These are phyloP conservation scores for Thymelicus sylvestris DNA, from an alignment of 2,888 invertebrate species.

Conservation along the genomic window DNA sequence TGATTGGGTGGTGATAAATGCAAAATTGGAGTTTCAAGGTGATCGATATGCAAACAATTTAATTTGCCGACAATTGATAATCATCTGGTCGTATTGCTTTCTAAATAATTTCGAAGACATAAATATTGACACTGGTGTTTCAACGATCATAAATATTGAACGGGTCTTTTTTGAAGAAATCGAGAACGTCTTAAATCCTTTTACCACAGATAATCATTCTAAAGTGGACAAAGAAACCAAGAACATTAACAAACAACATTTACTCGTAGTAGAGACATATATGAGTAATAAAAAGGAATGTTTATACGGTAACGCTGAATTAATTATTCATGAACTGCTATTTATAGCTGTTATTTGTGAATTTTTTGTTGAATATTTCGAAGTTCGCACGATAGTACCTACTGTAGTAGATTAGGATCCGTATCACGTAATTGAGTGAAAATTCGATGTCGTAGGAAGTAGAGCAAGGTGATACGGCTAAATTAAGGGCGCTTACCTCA, in stretches of 20 bases:
- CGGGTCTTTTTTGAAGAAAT: background rate
- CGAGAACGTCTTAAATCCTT: background rate
- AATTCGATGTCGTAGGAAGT: constrained; percentile 25
- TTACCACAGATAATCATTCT: background rate
- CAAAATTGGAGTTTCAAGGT: constrained; percentile 13
- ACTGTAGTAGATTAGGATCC: constrained; percentile 19
- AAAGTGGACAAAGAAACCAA: background rate
- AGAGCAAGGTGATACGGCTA: constrained; percentile 11
- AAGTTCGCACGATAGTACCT: constrained; percentile 21
- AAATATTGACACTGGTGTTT: constrained; percentile 4
- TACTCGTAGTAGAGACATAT: background rate
- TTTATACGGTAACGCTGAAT: constrained; percentile 24
- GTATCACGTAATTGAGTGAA: constrained; percentile 31
- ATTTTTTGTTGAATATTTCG: constrained; percentile 24
- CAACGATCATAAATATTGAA: background rate
- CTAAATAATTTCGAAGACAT: constrained; percentile 22
- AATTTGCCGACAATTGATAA: constrained; percentile 17
- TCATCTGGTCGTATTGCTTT: constrained; percentile 11
- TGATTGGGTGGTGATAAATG: background rate
- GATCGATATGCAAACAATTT: constrained; percentile 13
- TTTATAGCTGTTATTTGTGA: constrained; percentile 27
- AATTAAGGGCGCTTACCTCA: constrained; percentile 15
- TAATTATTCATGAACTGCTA: constrained; percentile 35
- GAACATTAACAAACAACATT: background rate
- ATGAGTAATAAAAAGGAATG: constrained; percentile 18